These are phyloP conservation scores for Drosophila kanapiae DNA, from an alignment of 1,140 invertebrate genomes.

Conservation along the genomic window DNA sequence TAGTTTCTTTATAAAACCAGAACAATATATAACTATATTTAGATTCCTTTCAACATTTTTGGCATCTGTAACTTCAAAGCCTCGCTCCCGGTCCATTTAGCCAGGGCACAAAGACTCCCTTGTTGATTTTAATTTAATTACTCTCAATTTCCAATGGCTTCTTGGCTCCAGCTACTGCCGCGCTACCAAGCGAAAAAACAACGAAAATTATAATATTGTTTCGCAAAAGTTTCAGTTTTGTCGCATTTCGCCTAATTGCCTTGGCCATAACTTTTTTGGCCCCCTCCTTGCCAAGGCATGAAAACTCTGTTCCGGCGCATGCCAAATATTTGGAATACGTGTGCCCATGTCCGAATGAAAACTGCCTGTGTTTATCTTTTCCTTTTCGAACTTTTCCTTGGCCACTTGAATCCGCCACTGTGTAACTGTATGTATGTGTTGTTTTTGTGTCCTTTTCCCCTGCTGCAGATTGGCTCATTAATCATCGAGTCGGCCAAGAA, in stretches of 20 bases:
- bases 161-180: slow-evolving; percentile 21
- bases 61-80: slow-evolving; percentile 2
- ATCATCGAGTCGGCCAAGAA: slow-evolving; percentile 85
- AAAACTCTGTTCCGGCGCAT: slow-evolving; percentile 32
- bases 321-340: slow-evolving; percentile 70
- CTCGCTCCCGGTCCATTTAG: slow-evolving; percentile 7
- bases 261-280: slow-evolving; percentile 52
- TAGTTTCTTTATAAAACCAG: background rate
- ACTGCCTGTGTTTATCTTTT: slow-evolving; percentile 42
- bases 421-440: slow-evolving; percentile 28
- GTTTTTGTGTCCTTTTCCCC: slow-evolving; percentile 17
- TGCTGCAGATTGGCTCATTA: slow-evolving; percentile 84
- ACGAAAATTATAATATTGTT: slow-evolving; percentile 65
- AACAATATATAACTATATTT: background rate
- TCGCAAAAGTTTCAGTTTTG: slow-evolving; percentile 65
- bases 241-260: slow-evolving; percentile 66
- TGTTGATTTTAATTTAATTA: slow-evolving; percentile 82
- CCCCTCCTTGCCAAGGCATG: slow-evolving; percentile 12
- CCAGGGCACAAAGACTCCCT: slow-evolving; percentile 57
- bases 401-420: slow-evolving; percentile 15
- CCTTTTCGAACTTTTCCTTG: slow-evolving; percentile 28
- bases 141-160: slow-evolving; percentile 66
- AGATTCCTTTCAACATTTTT: background rate
- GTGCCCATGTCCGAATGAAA: slow-evolving; percentile 47
- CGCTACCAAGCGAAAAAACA: slow-evolving; percentile 3